These are phyloP conservation scores for Redunca redunca DNA, from an alignment of 2,113 vertebrate species.

Conservation along the genomic window DNA sequence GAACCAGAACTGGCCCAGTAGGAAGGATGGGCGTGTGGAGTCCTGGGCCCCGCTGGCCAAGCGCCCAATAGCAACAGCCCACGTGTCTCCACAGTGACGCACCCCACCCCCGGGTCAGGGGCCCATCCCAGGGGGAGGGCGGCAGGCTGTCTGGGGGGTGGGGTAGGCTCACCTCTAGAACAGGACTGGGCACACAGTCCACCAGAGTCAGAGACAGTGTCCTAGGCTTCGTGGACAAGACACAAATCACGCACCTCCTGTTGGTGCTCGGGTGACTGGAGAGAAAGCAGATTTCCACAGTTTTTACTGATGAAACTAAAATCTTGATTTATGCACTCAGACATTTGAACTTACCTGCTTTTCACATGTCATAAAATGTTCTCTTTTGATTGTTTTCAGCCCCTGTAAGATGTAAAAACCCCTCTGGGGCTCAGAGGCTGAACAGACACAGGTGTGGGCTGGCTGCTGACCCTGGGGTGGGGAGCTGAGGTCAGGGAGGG, in stretches of 20 bases:
- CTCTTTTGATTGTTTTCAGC: background rate
- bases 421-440: background rate
- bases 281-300: rapidly evolving
- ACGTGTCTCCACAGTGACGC: rapidly evolving
- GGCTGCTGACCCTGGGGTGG: rapidly evolving
- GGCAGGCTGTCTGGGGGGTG: too few species aligned
- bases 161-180: rapidly evolving
- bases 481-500: rapidly evolving
- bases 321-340: background rate
- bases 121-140: too few species aligned
- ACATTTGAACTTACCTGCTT: background rate
- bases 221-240: rapidly evolving
- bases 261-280: rapidly evolving
- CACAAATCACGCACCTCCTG: rapidly evolving
- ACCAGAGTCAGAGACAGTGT: rapidly evolving
- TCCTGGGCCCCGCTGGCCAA: rapidly evolving
- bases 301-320: too few species aligned
- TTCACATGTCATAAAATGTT: rapidly evolving
- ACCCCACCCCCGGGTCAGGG: background rate
- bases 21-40: background rate
- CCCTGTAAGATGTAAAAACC: too few species aligned
- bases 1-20: background rate
- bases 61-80: rapidly evolving
- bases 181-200: rapidly evolving
- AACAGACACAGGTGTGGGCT: rapidly evolving